Evolutionary conservation across 2,888 invertebrate species (phyloP), one percentile per base, ranked within the genome.

Genomic region (Anarsia innoxiella): DNA sequence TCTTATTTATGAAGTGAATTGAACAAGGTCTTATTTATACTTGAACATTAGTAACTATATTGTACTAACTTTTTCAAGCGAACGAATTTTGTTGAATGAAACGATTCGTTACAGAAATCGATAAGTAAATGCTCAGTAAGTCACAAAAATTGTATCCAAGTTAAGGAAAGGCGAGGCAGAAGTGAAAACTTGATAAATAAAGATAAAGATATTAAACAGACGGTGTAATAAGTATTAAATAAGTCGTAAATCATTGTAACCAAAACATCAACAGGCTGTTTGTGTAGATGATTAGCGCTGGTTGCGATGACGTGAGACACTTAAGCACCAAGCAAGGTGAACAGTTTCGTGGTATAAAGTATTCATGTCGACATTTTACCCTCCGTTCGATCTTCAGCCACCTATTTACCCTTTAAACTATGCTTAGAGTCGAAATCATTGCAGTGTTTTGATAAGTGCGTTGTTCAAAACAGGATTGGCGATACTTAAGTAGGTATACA

Each of bases 221-320:
- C n/a, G n/a, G n/a, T n/a, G n/a, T n/a, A n/a, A n/a, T n/a, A n/a
- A 32, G 13, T 23, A n/a, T 19, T 30, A 19, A 19, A 31, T 31
- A 23, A 23, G 23, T 15, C 16, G 35, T 29, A 31, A 37, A 30
- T 14, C 27, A 31, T 31, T 44, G 16, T 33, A 23, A 12, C 31
- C 32, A 28, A 31, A 38, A 25, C 23, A 34, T 19, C 29, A 39
- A 36, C 16, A 36, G 36, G 49, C 36, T 75, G 61, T 77, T 73
- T 74, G 66, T 61, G 61, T 58, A 53, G 57, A 47, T 51, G 65
- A 68, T 77, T 71, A 74, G 64, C 65, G 60, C 48, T 51, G 41
- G 53, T 47, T 51, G 51, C 49, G 62, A 67, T 78, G 76, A 78
- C 73, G 76, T 56, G 65, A 64, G 52, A 53, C 55, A 51, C 51